phyloP scores from a whole-genome alignment of 2,797 vertebrate genomes.

The Molossus alvarezi region DNA sequence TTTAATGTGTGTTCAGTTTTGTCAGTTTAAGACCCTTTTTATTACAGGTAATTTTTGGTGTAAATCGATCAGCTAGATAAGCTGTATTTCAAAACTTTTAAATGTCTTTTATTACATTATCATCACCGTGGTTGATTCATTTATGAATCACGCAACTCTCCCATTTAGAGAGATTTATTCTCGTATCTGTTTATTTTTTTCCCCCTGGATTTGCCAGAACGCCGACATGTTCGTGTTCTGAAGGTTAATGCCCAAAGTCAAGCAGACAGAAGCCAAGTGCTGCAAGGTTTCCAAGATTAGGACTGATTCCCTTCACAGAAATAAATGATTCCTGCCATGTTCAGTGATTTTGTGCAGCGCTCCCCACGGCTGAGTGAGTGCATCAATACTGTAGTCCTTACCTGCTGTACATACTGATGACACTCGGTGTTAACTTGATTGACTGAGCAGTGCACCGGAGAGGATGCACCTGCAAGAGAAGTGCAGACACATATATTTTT shows the following conservation, averaged over 20 bases:
- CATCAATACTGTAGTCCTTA: conserved; percentile 92
- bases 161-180: conserved; percentile 90
- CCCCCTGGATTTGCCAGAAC: conserved; percentile 88
- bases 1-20: conserved; percentile 77
- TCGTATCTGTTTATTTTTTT: conserved; percentile 83
- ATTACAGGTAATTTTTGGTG: conserved; percentile 84
- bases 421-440: conserved; percentile 93
- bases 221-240: conserved; percentile 90
- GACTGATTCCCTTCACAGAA: conserved; percentile 92
- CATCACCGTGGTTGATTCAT: conserved; percentile 83
- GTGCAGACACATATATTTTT: conserved; percentile 91
- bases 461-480: conserved; percentile 91
- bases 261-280: conserved; percentile 92
- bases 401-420: conserved; percentile 93
- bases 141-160: conserved; percentile 88
- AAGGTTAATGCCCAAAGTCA: conserved; percentile 94
- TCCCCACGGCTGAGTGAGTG: conserved; percentile 93
- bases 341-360: conserved; percentile 92
- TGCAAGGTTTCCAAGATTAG: conserved; percentile 93
- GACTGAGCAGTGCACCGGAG: conserved; percentile 91
- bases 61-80: conserved; percentile 84
- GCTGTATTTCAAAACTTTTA: conserved; percentile 87
- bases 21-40: conserved; percentile 85
- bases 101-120: conserved; percentile 88
- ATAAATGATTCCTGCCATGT: conserved; percentile 94